phyloP scores from a whole-genome alignment of 2,888 invertebrate genomes.

The Gnatocerus cornutus region DNA sequence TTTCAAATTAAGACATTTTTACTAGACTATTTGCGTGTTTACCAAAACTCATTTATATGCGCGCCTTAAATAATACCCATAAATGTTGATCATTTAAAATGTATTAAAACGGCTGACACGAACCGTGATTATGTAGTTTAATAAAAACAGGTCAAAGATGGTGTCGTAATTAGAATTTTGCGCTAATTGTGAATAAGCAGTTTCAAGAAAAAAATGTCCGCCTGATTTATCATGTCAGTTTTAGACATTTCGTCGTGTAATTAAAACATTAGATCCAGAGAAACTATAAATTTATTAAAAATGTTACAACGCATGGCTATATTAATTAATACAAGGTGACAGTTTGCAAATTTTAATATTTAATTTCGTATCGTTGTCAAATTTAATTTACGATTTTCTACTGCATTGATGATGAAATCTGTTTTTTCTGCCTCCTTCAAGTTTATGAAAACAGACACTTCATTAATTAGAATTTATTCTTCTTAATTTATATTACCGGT shows the following conservation, averaged over 20 bases:
- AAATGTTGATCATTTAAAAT: conserved; percentile 4
- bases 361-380: conserved; percentile 11
- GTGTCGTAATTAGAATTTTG: too few relatives aligned
- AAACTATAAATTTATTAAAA: not conserved
- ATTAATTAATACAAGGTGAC: conserved; percentile 13
- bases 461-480: conserved; percentile 18
- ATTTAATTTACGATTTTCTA: conserved; percentile 13
- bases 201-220: not conserved
- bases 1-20: conserved; percentile 4
- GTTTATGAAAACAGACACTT: conserved; percentile 20
- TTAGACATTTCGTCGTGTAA: not conserved
- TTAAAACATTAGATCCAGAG: not conserved
- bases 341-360: conserved; percentile 21
- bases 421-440: conserved; percentile 13
- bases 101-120: not conserved
- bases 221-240: not conserved
- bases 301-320: not conserved
- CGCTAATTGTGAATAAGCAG: too few relatives aligned
- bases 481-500: conserved; percentile 22
- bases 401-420: conserved; percentile 16
- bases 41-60: conserved; percentile 7
- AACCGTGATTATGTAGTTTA: not conserved
- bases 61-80: conserved; percentile 13
- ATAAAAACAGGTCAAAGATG: conserved; percentile 4
- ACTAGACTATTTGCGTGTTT: conserved; percentile 6